Base-by-base conservation (phyloP, 2,797 vertebrate species). In the Florisuga fusca region DNA sequence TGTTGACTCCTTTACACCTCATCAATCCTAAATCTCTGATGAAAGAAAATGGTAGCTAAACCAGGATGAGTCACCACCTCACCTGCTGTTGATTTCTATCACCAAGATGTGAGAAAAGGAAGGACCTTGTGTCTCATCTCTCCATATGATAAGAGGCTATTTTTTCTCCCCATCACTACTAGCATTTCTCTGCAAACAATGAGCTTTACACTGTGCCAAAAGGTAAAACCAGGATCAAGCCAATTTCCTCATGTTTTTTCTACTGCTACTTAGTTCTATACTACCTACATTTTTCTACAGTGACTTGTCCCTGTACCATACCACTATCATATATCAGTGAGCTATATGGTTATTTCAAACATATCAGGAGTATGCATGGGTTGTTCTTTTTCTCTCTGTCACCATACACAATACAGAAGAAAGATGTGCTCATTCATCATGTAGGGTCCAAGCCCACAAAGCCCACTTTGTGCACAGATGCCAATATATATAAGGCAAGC, bases 331-430 rank as follows among this genome's bases (percentile, higher is more conserved):
- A 0, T 17, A 59, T 20, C 50, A 72, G 46, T 0, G 2, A 68
- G 63, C 46, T n/a, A 4, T 2, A 12, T 5, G 33, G 57, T 51
- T 67, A 84, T 27, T 91, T 63, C 69, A 87, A 46, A 54, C 45
- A 0, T 21, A 63, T 43, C 29, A 54, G 54, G 36, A 87, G 23
- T 11, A 63, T 14, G 12, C 1, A 0, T 3, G 8, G 12, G 12
- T 16, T 68, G 36, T 71, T 72, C 16, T 62, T 9, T 62, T 79
- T 43, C 53, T 48, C 53, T 68, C 25, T 50, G 57, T 22, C 2
- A 2, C 51, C 33, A 64, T 33, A 55, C 6, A 45, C 0, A 2
- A 9, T 0, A 33, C 1, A 55, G 29, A 64, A 41, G 23, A 76
- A 48, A 57, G n/a, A 53, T 33, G 5, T 26, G 27, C 18, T 74